Percentiles rank a stretch among this genome's conserved stretches.
Evolutionary conservation across 2,888 invertebrate genomes (phyloP).

Genomic region (Terebella lapidaria): DNA sequence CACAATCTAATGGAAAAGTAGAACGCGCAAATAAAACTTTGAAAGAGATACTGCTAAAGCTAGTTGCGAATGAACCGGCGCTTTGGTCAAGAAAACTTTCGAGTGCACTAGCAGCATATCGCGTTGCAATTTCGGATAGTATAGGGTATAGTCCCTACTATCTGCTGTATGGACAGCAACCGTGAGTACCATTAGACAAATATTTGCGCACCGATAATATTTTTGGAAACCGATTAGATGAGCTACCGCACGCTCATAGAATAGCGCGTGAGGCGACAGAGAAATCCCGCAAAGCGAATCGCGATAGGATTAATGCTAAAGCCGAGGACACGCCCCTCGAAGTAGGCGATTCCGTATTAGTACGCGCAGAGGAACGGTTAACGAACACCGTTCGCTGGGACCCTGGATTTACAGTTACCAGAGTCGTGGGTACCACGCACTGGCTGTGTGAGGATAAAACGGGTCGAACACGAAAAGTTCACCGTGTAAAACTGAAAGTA

Average conservation of each 20-base stretch:
- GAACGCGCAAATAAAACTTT: neutral
- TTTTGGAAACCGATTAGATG: neutral
- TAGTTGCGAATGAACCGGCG: neutral
- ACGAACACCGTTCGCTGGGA: conserved; percentile 4
- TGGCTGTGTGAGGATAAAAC: conserved; percentile 1
- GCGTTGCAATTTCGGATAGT: neutral
- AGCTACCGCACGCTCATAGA: neutral
- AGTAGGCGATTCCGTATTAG: conserved; percentile 2
- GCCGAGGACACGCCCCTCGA: neutral
- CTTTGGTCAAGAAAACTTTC: neutral
- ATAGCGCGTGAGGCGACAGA: neutral
- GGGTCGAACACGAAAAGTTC: neutral
- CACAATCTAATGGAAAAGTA: neutral
- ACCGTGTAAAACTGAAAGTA: neutral
- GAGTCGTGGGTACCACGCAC: neutral
- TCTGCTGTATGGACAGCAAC: neutral
- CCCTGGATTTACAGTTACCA: conserved; percentile 1
- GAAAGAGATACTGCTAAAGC: neutral
- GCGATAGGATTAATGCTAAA: neutral
- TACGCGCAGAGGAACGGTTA: conserved; percentile 1
- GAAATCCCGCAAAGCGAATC: neutral
- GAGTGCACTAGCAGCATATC: neutral
- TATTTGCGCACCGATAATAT: neutral
- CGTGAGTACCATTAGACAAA: neutral
- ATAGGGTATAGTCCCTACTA: too few relatives aligned